Conservation (phyloP, 2,113 vertebrate genomes). For the Atherinomorus stipes region DNA sequence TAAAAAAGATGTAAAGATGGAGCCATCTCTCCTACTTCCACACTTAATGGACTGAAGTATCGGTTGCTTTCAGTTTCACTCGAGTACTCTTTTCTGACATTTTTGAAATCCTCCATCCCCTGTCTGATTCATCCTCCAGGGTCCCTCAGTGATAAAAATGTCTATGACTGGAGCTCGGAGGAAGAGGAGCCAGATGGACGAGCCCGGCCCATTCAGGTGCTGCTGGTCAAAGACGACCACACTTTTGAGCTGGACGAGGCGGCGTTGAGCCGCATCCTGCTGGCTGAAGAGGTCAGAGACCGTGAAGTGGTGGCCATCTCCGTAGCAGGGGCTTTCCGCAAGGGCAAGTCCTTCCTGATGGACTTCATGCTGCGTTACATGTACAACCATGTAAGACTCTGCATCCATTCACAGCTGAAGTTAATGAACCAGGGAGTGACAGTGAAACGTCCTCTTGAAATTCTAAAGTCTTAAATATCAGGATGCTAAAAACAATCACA, state of each 20-base stretch:
- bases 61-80: conserved; percentile 1
- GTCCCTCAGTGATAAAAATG: conserved; percentile 88
- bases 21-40: conserved; percentile 30
- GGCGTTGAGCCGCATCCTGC: conserved; percentile 92
- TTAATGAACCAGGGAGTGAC: not conserved
- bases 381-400: conserved; percentile 91
- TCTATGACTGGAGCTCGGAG: conserved; percentile 96
- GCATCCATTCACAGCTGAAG: not conserved
- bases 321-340: conserved; percentile 96
- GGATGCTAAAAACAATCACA: too few species aligned
- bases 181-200: conserved; percentile 93
- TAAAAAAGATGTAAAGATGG: conserved; percentile 49
- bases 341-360: conserved; percentile 99
- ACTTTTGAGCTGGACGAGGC: conserved; percentile 96
- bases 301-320: conserved; percentile 96
- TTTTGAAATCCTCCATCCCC: not conserved
- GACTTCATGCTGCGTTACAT: conserved; percentile 99
- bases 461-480: too few species aligned
- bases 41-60: conserved; percentile 34
- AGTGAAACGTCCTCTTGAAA: too few species aligned
- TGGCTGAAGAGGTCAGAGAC: conserved; percentile 92
- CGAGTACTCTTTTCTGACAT: not conserved
- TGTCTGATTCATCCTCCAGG: conserved; percentile 62
- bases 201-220: conserved; percentile 93
- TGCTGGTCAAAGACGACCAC: conserved; percentile 97